Base-by-base conservation (phyloP, 2,797 vertebrate species). In the Labroides dimidiatus region DNA sequence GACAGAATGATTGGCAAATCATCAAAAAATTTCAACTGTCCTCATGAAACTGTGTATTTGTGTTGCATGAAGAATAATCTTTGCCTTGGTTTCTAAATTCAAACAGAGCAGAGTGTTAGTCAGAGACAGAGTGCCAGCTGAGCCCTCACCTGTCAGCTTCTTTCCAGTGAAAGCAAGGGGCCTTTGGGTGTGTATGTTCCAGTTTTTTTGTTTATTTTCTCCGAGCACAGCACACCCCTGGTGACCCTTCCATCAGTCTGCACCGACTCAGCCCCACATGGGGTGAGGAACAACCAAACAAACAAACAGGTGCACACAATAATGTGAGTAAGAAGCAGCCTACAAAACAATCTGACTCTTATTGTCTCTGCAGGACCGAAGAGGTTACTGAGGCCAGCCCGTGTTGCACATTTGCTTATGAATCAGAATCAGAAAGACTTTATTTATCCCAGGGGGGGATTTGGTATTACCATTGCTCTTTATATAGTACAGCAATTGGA, bases 101-200 rank as follows among this genome's bases (percentile, higher is more conserved):
- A 24, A 19, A 44, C 16, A 72, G 57, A 55, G 36, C 13, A 0
- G 8, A 58, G 43, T 14, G 1, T 39, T 27, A 36, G 44, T 62
- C 16, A 0, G 20, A 55, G 10, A 41, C 47, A 21, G 30, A 37
- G 5, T 48, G 52, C 16, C 58, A 53, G 36, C 69, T 49, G 48
- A 53, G 39, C 10, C 52, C 50, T 65, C 61, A 72, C 65, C 69
- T 65, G 72, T 81, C 84, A 70, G 45, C 48, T 78, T 63, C 45
- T 43, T 23, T 78, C 43, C 50, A 51, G 49, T 70, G 72, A 65
- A 41, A 62, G 21, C 0, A 15, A 58, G n/a, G 42, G 10, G 33
- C 39, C 49, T 64, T 60, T 47, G 19, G 49, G 44, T 47, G 49
- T 33, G n/a, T n/a, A n/a, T 78, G 42, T 74, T 52, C 30, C 33